Conservation (phyloP, 1,140 invertebrate species). For the Lepidurus apus region DNA sequence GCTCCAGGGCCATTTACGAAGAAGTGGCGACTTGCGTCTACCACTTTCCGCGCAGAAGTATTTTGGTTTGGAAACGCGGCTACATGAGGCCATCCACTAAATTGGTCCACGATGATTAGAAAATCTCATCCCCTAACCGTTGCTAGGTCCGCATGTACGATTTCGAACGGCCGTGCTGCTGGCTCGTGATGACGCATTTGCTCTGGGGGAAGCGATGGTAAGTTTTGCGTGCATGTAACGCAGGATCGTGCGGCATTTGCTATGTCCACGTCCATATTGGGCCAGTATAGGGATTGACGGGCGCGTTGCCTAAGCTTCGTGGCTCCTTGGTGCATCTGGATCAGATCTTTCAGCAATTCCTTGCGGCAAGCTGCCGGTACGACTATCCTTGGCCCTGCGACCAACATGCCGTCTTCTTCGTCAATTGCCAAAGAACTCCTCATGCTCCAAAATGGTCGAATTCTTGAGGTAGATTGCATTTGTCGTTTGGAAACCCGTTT, state of each 20-base stretch:
- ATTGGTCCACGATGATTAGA: background rate
- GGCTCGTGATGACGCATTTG: background rate
- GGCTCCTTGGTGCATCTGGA: too few species aligned
- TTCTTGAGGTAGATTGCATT: slow-evolving; percentile 23
- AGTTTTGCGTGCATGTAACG: background rate
- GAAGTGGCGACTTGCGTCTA: background rate
- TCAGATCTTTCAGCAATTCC: too few species aligned
- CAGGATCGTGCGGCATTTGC: too few species aligned
- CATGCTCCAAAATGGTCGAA: background rate
- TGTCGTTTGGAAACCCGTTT: slow-evolving; percentile 27
- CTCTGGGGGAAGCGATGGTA: background rate
- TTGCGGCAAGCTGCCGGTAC: too few species aligned
- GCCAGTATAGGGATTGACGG: background rate
- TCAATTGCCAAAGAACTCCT: slow-evolving; percentile 22
- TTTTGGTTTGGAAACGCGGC: background rate
- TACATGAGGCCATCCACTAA: slow-evolving; percentile 9
- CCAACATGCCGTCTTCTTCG: too few species aligned
- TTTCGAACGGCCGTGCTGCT: slow-evolving; percentile 4
- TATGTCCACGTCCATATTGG: too few species aligned
- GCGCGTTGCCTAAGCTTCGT: too few species aligned
- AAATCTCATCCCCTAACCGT: background rate
- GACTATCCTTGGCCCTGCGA: too few species aligned
- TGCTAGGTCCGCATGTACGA: background rate
- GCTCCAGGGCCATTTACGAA: background rate
- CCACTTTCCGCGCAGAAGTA: background rate